Evolutionary conservation across 2,797 vertebrate genomes (phyloP), one percentile per base, ranked within the genome.

Genomic region (Pangasius sanitwongsei): DNA sequence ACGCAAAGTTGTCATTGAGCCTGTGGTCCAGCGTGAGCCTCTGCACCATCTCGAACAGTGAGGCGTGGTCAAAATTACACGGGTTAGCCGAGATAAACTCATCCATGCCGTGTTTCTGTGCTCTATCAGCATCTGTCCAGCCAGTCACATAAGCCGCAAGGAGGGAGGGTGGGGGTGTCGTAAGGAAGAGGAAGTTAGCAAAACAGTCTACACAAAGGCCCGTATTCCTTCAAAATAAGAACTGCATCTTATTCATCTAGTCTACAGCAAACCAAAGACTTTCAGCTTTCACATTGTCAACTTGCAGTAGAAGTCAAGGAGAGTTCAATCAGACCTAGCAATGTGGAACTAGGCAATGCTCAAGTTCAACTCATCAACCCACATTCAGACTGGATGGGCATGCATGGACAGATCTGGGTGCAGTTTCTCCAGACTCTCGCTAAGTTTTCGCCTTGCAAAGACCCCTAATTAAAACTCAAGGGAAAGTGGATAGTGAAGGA

Each of bases 11-110:
- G 97, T 99, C 98, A 92, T 97, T 99, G 96, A 99, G 98, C 97
- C 98, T 99, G 97, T 99, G 97, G 95, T 99, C 98, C 98, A 99
- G 95, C 90, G 98, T 99, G 94, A 99, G 98, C 90, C 97, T 97
- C 96, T 99, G 98, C 94, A 99, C 97, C 97, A 98, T 98, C 97
- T 98, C 97, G 96, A 99, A 99, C 96, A 99, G 98, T 93, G 97
- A 97, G 96, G 98, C 97, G 97, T 99, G 98, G 97, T 99, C 98
- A 98, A 99, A 99, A 97, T 97, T 99, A 97, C 98, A 99, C 95
- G 98, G 98, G 96, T 99, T 99, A 97, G 98, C 98, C 95, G 98
- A 99, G 97, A 99, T 99, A 98, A 99, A 99, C 97, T 99, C 98
- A 97, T 99, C 98, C 98, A 99, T 99, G 96, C 98, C 98, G 95